Evolutionary conservation across 2,113 vertebrate species (phyloP), one percentile per base, ranked within the genome.

Genomic region (Dryoscopus gambensis): DNA sequence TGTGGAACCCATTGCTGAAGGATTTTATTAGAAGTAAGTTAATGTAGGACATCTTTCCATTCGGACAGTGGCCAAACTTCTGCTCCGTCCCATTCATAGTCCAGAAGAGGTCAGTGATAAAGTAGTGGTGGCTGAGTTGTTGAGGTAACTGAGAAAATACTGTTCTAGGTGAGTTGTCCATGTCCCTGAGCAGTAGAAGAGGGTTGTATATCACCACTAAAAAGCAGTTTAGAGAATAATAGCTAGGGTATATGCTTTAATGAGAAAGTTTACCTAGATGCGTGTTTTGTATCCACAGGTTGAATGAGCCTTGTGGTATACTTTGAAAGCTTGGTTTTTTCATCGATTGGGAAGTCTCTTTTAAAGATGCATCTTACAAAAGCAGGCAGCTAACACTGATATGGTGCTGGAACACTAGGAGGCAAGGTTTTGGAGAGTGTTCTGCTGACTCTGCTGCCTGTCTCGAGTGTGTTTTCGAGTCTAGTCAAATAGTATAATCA

Each of bases 331-430:
- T 79, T 65, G 11, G 1, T 40, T 76, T 67, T 94, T 19, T 50
- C 13, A 11, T 28, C 37, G 33, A 27, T 73, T 9, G 20, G 35
- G 71, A 67, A 79, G 5, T n/a, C 63, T 69, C 46, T 73, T 67
- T 35, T 18, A 40, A 68, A 91, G 40, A 22, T n/a, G 3, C 10
- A 11, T 69, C 20, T 62, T 59, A 59, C 2, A 47, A 44, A 88
- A 74, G 23, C 35, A 23, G 19, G 24, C 46, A 40, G 1, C 60
- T 62, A 53, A 55, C 57, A 14, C n/a, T 28, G 17, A 5, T 39
- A 2, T 0, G 2, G 31, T 6, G 3, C 22, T 39, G 14, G 42
- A 55, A 27, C 37, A 4, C 30, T 22, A 37, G 20, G 28, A 87
- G 47, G 44, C 17, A 67, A 71, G 15, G n/a, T 73, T 77, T 52